Evolutionary conservation across 2,888 invertebrate species (phyloP), one percentile per base, ranked within the genome.

Genomic region (Lithophane socia): DNA sequence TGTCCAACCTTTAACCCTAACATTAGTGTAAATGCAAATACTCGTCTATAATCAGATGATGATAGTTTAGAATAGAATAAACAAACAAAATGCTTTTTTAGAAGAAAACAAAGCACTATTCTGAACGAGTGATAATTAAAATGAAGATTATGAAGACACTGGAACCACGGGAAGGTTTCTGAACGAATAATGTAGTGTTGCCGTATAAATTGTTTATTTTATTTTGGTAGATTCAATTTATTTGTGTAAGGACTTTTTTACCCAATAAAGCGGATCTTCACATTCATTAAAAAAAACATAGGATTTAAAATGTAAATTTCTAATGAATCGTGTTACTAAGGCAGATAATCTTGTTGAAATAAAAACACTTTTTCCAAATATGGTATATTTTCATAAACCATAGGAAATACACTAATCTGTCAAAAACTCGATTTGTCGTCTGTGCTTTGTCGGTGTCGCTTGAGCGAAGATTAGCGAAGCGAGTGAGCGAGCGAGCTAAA

Each of bases 401-500:
- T 24, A 24, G 0, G 18, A 4, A 29, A 24, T 65, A 74, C 66
- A 47, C 47, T 13, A 44, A 69, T n/a, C 82, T 83, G 91, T 91
- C 91, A 92, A 90, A 87, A 83, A 84, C 71, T 77, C 82, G 79
- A 87, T 86, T 87, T 81, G 82, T 87, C 37, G 37, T 37, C 37
- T 37, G 37, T 37, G 37, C 3, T 37, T 37, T 37, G 37, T 37
- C 37, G 37, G 37, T 37, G 37, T 44, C 86, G 88, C 80, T 82
- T 83, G 64, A 79, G 67, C 81, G 76, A 79, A 84, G 73, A 79
- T 71, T 83, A 77, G 70, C 86, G 83, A 80, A 90, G 91, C 88
- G 90, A 91, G 88, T 86, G 90, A 92, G 91, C 89, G 91, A 92
- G 90, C 90, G 89, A 91, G 88, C 78, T 89, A 87, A 83, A 91